Percentiles rank a stretch among this genome's conserved stretches.
phyloP scores from a whole-genome alignment of 1,140 invertebrate species.

The Copidosoma floridanum region DNA sequence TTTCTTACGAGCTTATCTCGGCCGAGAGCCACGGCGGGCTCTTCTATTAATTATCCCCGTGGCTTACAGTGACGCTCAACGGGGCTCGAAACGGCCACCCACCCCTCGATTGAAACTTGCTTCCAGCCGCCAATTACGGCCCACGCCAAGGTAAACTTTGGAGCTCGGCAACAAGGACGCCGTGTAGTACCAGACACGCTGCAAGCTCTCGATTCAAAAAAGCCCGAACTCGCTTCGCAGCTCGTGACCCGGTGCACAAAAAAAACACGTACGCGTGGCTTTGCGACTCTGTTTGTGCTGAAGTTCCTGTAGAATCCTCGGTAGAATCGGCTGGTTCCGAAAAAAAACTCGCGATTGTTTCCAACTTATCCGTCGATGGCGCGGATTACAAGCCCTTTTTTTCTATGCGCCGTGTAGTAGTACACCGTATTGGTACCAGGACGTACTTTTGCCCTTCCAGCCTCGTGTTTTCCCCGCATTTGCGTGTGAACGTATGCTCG shows the following conservation, averaged over 20 bases:
- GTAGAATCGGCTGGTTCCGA: too few relatives aligned
- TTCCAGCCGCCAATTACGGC: constrained; percentile 8
- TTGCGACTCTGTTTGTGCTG: neutral
- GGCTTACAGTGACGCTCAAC: constrained; percentile 3
- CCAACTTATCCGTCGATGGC: neutral
- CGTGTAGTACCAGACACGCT: too few relatives aligned
- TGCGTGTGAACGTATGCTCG: too few relatives aligned
- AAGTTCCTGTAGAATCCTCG: neutral
- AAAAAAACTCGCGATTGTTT: too few relatives aligned
- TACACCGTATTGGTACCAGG: too few relatives aligned
- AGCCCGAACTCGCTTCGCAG: too few relatives aligned
- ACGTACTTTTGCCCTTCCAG: too few relatives aligned
- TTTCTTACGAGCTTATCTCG: neutral
- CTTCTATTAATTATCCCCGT: constrained; percentile 7
- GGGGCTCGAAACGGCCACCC: neutral
- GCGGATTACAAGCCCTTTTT: neutral
- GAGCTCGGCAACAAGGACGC: too few relatives aligned
- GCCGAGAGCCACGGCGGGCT: neutral
- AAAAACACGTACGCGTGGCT: neutral
- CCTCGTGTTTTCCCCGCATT: too few relatives aligned
- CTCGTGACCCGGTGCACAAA: neutral
- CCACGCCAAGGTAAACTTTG: neutral
- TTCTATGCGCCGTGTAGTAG: too few relatives aligned
- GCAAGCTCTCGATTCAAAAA: too few relatives aligned
- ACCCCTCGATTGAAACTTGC: neutral